phyloP scores from a whole-genome alignment of 2,888 invertebrate species.

The Erpobdella octoculata region DNA sequence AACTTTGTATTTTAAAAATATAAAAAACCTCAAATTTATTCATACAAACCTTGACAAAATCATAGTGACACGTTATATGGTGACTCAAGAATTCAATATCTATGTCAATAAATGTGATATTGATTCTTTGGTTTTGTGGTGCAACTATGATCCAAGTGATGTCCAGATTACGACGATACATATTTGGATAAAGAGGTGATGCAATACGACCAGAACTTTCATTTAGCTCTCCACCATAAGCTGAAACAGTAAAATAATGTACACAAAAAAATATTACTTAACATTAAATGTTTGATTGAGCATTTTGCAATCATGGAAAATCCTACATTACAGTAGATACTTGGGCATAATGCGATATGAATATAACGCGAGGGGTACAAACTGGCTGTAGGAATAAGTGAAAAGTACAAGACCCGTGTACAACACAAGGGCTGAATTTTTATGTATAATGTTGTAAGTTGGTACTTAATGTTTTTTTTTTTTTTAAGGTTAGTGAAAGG shows the following conservation, averaged over 20 bases:
- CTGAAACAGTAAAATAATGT: slow-evolving; percentile 11
- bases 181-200: slow-evolving; percentile 72
- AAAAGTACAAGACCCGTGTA: too few species aligned
- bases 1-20: too few species aligned
- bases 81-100: slow-evolving; percentile 44
- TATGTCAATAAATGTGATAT: slow-evolving; percentile 66
- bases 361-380: too few species aligned
- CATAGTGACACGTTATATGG: too few species aligned
- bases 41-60: too few species aligned
- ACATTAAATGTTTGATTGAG: neutral
- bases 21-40: too few species aligned
- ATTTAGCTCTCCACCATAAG: slow-evolving; percentile 13
- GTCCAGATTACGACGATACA: slow-evolving; percentile 73
- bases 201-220: neutral
- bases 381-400: too few species aligned
- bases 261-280: neutral
- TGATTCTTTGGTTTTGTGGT: slow-evolving; percentile 66
- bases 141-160: slow-evolving; percentile 72
- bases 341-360: neutral
- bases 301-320: neutral
- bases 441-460: too few species aligned
- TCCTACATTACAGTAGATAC: too few species aligned
- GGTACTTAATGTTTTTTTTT: too few species aligned
- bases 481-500: too few species aligned
- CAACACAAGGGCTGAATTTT: too few species aligned